These are phyloP conservation scores for Ataeniobius toweri DNA, from an alignment of 2,797 vertebrate species.

Conservation along the genomic window DNA sequence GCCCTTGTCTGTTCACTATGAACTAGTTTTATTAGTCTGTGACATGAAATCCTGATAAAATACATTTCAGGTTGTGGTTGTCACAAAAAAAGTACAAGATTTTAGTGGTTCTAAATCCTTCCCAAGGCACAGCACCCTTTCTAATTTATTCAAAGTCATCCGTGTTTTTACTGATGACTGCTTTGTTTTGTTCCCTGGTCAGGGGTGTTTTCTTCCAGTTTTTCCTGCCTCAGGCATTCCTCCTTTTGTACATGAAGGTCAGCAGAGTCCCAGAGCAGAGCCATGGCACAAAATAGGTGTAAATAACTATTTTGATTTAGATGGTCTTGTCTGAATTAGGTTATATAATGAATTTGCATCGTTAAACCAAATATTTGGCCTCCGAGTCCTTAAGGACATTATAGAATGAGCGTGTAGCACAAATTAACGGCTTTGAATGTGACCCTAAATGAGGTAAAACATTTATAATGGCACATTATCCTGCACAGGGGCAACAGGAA, in stretches of 20 bases:
- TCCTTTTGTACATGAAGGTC: background rate
- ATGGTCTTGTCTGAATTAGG: background rate
- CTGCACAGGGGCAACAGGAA: background rate
- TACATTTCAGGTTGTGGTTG: background rate
- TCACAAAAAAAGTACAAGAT: background rate
- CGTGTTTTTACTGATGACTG: background rate
- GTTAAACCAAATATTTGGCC: constrained; percentile 1
- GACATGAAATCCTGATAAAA: background rate
- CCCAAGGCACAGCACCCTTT: background rate
- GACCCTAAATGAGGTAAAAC: background rate
- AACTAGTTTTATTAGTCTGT: background rate
- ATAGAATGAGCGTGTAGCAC: background rate
- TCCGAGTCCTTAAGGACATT: background rate
- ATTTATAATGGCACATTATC: constrained; percentile 4
- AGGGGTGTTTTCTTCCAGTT: background rate
- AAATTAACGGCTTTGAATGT: constrained; percentile 1
- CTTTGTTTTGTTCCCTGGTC: background rate
- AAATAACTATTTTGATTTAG: constrained; percentile 5
- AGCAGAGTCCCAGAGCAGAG: background rate
- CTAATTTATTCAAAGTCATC: background rate
- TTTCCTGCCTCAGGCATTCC: constrained; percentile 1
- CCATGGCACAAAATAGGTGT: background rate
- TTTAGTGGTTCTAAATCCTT: background rate
- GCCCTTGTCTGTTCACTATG: background rate
- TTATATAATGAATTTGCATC: constrained; percentile 8